These are phyloP conservation scores for Ennomos quercinarius DNA, from an alignment of 2,888 invertebrate species.

Conservation along the genomic window DNA sequence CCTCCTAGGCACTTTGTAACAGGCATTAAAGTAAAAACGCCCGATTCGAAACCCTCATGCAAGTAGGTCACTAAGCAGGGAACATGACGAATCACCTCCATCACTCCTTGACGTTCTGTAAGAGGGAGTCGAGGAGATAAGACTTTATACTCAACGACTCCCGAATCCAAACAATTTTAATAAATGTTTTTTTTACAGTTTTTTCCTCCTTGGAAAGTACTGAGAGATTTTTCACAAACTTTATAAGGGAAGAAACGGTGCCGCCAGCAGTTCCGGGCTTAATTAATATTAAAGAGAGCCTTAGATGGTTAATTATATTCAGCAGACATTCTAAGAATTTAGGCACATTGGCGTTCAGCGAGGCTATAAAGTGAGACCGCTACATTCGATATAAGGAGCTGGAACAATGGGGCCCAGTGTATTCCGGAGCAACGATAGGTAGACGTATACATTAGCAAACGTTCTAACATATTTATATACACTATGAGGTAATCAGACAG, in stretches of 20 bases:
- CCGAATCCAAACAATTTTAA: constrained; percentile 53
- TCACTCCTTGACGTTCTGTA: constrained; percentile 66
- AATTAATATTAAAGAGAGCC: constrained; percentile 62
- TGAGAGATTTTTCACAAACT: constrained; percentile 18
- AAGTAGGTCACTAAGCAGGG: constrained; percentile 72
- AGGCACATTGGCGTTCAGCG: constrained; percentile 58
- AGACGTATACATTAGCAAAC: constrained; percentile 74
- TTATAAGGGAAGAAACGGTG: constrained; percentile 33
- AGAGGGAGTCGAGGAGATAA: constrained; percentile 66
- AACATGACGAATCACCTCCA: constrained; percentile 78
- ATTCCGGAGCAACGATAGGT: constrained; percentile 71
- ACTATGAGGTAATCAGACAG: constrained; percentile 78
- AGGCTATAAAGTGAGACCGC: constrained; percentile 74
- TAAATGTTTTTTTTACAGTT: constrained; percentile 51
- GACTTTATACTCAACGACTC: constrained; percentile 63
- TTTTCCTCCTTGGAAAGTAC: too few species aligned
- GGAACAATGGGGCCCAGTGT: constrained; percentile 73
- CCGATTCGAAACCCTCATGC: constrained; percentile 49
- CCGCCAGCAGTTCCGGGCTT: constrained; percentile 39
- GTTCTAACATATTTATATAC: constrained; percentile 59
- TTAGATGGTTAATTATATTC: constrained; percentile 70
- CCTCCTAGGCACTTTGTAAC: constrained; percentile 53
- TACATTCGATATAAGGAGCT: constrained; percentile 76
- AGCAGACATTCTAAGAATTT: constrained; percentile 77
- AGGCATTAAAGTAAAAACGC: constrained; percentile 58